A percentile compares a stretch with the other conserved stretches of the same genome.
Evolutionary conservation across 2,113 vertebrate genomes (phyloP).

Genomic region (Eleginops maclovinus): DNA sequence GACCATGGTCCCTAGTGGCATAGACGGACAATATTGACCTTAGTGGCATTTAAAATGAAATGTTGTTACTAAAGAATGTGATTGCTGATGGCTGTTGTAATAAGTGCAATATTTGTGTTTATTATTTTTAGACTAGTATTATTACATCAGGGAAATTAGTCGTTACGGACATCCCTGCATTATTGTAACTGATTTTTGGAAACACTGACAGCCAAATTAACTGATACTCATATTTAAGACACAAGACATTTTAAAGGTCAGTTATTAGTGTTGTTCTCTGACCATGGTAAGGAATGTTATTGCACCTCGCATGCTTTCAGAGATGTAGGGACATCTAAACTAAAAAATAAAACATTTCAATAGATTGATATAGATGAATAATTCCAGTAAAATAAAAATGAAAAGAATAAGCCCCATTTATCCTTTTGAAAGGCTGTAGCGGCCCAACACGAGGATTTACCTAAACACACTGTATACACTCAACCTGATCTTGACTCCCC

Average conservation of each 20-base stretch:
- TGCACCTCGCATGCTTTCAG: not conserved
- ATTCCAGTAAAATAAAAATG: not conserved
- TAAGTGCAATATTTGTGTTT: no score
- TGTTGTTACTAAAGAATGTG: not conserved
- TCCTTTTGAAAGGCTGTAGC: not conserved
- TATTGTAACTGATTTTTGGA: no score
- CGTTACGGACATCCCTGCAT: no score
- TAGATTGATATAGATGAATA: not conserved
- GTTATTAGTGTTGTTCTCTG: not conserved
- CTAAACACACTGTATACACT: not conserved
- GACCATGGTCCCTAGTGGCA: no score
- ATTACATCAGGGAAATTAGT: no score
- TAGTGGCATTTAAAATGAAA: not conserved
- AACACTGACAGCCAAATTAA: no score
- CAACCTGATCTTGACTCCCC: not conserved
- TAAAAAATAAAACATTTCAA: no score
- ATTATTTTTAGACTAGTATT: no score
- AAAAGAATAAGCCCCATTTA: not conserved
- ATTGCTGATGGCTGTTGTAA: no score
- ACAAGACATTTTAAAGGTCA: no score
- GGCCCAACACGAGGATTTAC: not conserved
- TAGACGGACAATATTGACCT: not conserved
- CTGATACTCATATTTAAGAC: no score
- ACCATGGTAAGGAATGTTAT: not conserved
- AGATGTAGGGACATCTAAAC: not conserved